phyloP scores from a whole-genome alignment of 1,140 invertebrate species.

The Sitobion miscanthi region DNA sequence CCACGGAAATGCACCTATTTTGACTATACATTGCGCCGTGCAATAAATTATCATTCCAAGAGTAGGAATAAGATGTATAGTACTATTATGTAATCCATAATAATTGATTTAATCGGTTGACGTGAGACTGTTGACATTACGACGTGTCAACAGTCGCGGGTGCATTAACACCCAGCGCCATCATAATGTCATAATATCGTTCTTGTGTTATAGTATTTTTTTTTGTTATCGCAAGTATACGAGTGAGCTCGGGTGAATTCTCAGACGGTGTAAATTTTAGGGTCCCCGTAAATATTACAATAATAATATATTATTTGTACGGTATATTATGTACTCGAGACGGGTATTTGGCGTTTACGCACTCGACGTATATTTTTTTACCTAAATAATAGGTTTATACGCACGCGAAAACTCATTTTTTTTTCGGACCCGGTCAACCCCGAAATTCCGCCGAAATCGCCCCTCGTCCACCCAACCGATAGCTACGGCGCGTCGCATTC shows the following conservation, averaged over 20 bases:
- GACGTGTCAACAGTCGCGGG: background rate
- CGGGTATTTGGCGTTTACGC: background rate
- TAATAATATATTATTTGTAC: background rate
- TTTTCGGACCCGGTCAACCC: background rate
- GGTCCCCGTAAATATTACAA: background rate
- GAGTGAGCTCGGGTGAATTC: background rate
- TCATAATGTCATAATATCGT: background rate
- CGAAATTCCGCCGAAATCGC: background rate
- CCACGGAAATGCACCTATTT: background rate
- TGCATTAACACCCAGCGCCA: background rate
- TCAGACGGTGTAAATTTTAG: background rate
- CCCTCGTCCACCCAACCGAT: background rate
- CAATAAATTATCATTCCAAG: background rate
- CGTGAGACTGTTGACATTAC: background rate
- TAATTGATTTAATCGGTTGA: background rate
- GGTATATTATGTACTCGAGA: background rate
- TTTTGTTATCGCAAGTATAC: background rate
- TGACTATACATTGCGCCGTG: background rate
- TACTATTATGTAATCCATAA: background rate
- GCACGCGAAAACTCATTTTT: background rate
- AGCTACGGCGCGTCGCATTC: background rate
- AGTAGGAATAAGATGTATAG: background rate
- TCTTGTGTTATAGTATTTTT: background rate
- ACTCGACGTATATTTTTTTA: background rate
- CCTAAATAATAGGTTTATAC: background rate